phyloP scores from a whole-genome alignment of 2,113 vertebrate species.

The Semnornis frantzii region DNA sequence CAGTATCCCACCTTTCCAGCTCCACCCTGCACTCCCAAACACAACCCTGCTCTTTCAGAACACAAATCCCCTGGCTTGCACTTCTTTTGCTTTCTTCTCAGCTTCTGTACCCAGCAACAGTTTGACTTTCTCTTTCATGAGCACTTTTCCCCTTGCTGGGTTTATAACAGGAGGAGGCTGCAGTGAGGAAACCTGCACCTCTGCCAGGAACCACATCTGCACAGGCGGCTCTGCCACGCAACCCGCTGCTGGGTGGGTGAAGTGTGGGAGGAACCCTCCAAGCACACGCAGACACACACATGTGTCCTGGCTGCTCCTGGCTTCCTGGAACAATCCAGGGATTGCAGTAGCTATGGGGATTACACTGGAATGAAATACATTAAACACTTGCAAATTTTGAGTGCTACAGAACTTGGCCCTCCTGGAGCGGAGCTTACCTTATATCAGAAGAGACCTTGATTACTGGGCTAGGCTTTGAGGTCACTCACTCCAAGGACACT shows the following conservation, averaged over 20 bases:
- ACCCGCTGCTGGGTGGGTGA: rapidly evolving
- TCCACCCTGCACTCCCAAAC: not conserved
- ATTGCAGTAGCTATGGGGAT: not conserved
- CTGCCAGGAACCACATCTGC: not conserved
- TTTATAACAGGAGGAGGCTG: not conserved
- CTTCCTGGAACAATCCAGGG: not conserved
- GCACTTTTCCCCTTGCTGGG: not conserved
- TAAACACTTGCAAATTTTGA: not conserved
- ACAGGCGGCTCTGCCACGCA: not conserved
- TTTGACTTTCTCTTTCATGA: not conserved
- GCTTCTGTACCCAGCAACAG: not conserved
- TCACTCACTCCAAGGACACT: too few species aligned
- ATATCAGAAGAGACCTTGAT: not conserved
- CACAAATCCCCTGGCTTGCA: not conserved
- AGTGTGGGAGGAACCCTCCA: not conserved
- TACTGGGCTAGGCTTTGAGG: too few species aligned
- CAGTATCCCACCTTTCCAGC: not conserved
- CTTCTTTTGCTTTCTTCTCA: not conserved
- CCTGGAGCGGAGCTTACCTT: not conserved
- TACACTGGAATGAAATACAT: not conserved
- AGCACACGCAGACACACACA: not conserved
- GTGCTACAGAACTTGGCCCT: not conserved
- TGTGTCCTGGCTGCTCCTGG: not conserved
- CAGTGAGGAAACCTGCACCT: not conserved
- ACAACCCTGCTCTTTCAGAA: not conserved